phyloP scores from a whole-genome alignment of 2,888 invertebrate species.

The Vesta saturnalis region DNA sequence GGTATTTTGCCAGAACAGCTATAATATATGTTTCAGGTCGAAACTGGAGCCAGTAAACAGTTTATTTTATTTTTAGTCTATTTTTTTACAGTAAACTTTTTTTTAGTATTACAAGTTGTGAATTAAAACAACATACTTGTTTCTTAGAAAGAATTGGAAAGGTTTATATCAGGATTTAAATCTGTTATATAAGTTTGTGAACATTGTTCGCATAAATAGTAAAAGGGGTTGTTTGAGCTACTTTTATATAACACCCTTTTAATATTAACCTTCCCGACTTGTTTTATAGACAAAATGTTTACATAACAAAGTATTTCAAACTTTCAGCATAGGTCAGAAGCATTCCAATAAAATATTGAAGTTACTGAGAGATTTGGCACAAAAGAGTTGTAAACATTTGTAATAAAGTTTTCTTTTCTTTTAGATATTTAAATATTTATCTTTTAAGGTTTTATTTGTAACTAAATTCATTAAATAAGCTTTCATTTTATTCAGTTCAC shows the following conservation, averaged over 20 bases:
- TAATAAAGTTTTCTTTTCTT: too few species aligned
- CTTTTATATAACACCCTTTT: background rate
- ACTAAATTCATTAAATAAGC: too few species aligned
- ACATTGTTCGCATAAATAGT: too few species aligned
- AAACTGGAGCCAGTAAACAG: background rate
- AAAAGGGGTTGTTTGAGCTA: too few species aligned
- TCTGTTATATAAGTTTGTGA: background rate
- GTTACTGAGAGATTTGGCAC: background rate
- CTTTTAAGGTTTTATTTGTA: too few species aligned
- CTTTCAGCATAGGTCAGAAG: background rate
- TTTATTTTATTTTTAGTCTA: slow-evolving; percentile 11
- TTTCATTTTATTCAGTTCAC: too few species aligned
- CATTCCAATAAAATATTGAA: background rate
- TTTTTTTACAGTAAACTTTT: background rate
- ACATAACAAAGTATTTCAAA: background rate
- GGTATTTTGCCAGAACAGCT: slow-evolving; percentile 7
- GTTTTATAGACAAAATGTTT: background rate
- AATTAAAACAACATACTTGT: background rate
- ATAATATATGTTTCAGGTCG: slow-evolving; percentile 5
- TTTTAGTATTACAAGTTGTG: background rate
- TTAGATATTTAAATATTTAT: too few species aligned
- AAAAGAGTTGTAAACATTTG: too few species aligned
- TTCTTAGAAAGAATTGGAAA: too few species aligned
- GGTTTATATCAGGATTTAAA: too few species aligned
- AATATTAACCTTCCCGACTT: background rate